phyloP scores from a whole-genome alignment of 1,140 invertebrate genomes.

The Bathynomus jamesi region DNA sequence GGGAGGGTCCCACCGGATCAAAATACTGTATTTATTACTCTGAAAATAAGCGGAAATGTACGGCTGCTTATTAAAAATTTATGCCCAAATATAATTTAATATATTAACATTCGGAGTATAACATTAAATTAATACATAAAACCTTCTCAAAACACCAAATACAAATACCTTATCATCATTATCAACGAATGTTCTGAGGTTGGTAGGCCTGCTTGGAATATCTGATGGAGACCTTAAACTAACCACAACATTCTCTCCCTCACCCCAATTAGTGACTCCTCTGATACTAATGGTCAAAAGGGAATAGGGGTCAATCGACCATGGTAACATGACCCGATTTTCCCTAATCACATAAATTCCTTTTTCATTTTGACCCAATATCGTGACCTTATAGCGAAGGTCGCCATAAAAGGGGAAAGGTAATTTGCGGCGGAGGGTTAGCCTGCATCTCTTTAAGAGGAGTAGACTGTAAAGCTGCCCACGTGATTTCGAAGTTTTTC shows the following conservation, averaged over 20 bases:
- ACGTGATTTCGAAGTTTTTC: not conserved
- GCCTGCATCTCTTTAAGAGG: not conserved
- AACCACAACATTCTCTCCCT: not conserved
- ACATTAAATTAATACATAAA: too few relatives aligned
- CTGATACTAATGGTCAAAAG: not conserved
- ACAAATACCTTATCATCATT: too few relatives aligned
- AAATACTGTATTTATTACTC: too few relatives aligned
- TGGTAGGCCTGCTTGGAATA: not conserved
- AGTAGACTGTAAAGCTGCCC: not conserved
- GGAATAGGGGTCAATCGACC: not conserved
- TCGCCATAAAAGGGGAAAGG: not conserved
- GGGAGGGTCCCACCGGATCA: too few relatives aligned
- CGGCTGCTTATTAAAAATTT: too few relatives aligned
- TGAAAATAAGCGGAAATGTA: too few relatives aligned
- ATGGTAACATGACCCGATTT: not conserved
- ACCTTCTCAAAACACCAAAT: too few relatives aligned
- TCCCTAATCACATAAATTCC: not conserved
- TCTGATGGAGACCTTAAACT: not conserved
- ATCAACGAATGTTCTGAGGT: not conserved
- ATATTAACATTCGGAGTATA: too few relatives aligned
- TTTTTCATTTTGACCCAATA: not conserved
- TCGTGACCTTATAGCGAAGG: not conserved
- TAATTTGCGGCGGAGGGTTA: not conserved
- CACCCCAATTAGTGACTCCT: conserved; percentile 7
- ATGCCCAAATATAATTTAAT: too few relatives aligned